A percentile compares a stretch with the other conserved stretches of the same genome.
Evolutionary conservation across 2,113 vertebrate species (phyloP).

Genomic region (Sebastes schlegelii): DNA sequence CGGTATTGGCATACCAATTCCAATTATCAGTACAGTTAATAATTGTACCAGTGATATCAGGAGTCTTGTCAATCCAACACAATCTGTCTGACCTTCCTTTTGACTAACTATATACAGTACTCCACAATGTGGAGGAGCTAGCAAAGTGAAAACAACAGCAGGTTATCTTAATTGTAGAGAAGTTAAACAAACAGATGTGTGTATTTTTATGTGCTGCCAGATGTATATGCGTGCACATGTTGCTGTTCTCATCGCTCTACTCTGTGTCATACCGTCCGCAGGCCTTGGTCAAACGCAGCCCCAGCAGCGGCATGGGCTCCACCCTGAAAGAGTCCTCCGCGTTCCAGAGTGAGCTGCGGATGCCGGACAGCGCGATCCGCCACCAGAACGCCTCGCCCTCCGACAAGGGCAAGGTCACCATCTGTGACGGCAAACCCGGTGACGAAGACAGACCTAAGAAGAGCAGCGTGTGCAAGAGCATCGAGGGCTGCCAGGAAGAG

Average conservation of each 20-base stretch:
- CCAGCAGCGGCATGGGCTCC: constrained; percentile 96
- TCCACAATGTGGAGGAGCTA: constrained; percentile 38
- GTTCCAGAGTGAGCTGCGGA: constrained; percentile 94
- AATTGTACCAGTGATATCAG: background rate
- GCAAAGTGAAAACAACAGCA: constrained; percentile 9
- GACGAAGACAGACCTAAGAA: constrained; percentile 97
- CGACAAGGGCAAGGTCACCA: constrained; percentile 94
- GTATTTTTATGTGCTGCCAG: background rate
- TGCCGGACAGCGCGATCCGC: constrained; percentile 93
- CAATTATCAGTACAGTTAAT: background rate
- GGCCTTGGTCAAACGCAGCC: constrained; percentile 97
- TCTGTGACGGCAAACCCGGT: constrained; percentile 92
- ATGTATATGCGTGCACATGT: background rate
- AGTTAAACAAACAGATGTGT: background rate
- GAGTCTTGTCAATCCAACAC: background rate
- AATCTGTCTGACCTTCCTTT: constrained; percentile 18
- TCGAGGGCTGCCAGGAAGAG: constrained; percentile 97
- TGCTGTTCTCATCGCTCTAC: constrained; percentile 11
- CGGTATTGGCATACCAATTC: constrained; percentile 3
- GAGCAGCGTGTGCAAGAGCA: constrained; percentile 93
- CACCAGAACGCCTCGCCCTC: constrained; percentile 91
- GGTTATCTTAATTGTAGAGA: constrained; percentile 30
- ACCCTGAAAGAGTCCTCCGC: constrained; percentile 96
- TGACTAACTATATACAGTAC: background rate
- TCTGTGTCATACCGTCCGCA: constrained; percentile 64